phyloP scores from a whole-genome alignment of 2,113 vertebrate genomes.

The Falco punctatus region DNA sequence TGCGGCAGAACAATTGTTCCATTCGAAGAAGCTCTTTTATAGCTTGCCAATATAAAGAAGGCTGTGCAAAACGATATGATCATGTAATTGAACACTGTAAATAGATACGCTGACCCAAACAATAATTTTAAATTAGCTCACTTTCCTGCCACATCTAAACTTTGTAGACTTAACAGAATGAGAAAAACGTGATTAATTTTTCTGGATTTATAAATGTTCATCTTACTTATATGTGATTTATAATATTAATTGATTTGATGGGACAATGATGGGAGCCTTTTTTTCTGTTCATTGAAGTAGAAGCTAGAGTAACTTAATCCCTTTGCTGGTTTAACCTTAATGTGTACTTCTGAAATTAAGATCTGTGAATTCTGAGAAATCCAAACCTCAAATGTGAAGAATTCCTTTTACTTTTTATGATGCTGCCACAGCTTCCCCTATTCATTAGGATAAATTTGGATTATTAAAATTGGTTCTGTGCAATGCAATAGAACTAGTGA shows the following conservation, averaged over 20 bases:
- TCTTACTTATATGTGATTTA: not conserved
- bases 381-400: not conserved
- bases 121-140: slow-evolving; percentile 35
- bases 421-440: not conserved
- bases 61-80: slow-evolving; percentile 63
- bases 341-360: not conserved
- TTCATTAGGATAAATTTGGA: slow-evolving; percentile 18
- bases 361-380: not conserved
- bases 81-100: slow-evolving; percentile 58
- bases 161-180: slow-evolving; percentile 12
- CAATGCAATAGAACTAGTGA: slow-evolving; percentile 16
- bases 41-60: slow-evolving; percentile 69
- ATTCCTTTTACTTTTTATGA: not conserved
- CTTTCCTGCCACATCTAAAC: slow-evolving; percentile 43
- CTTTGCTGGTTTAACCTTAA: slow-evolving; percentile 10
- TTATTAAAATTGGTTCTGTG: slow-evolving; percentile 23
- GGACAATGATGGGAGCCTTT: not conserved
- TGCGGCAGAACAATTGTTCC: slow-evolving; percentile 53
- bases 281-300: not conserved
- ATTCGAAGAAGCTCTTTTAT: slow-evolving; percentile 57
- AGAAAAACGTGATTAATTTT: slow-evolving; percentile 34
- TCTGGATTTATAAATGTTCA: not conserved
- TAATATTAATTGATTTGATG: not conserved
- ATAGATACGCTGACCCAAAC: slow-evolving; percentile 41
- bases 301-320: not conserved